Conservation (phyloP, 2,797 vertebrate genomes). For the Coracias cyanogaster region DNA sequence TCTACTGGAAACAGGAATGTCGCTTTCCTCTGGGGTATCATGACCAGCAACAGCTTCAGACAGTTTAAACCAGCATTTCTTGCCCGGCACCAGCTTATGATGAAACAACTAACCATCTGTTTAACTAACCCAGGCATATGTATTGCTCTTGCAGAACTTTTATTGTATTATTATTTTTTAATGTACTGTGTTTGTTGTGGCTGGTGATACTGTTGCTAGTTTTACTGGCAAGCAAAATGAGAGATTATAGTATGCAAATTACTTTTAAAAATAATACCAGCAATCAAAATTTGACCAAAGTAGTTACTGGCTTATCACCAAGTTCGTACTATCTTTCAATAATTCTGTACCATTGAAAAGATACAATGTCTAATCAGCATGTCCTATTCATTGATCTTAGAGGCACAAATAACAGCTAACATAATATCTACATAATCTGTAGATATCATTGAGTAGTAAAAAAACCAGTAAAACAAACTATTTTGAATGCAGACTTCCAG, state of each 20-base stretch:
- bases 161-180: neutral
- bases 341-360: neutral
- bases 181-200: neutral
- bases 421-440: neutral
- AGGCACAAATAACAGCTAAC: neutral
- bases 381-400: neutral
- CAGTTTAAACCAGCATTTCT: neutral
- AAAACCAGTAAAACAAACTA: constrained; percentile 71
- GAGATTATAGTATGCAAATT: neutral
- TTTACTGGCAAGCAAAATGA: neutral
- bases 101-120: neutral
- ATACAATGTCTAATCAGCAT: neutral
- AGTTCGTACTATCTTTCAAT: neutral
- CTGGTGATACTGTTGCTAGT: neutral
- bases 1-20: neutral
- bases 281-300: neutral
- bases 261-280: neutral
- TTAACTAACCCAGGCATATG: neutral
- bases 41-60: neutral
- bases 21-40: neutral
- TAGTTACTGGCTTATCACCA: neutral
- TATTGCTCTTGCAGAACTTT: neutral
- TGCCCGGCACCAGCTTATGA: neutral
- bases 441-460: constrained; percentile 61
- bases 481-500: constrained; percentile 63